These are phyloP conservation scores for Chaunax sp. DNA, from an alignment of 2,797 vertebrate species.

Conservation along the genomic window DNA sequence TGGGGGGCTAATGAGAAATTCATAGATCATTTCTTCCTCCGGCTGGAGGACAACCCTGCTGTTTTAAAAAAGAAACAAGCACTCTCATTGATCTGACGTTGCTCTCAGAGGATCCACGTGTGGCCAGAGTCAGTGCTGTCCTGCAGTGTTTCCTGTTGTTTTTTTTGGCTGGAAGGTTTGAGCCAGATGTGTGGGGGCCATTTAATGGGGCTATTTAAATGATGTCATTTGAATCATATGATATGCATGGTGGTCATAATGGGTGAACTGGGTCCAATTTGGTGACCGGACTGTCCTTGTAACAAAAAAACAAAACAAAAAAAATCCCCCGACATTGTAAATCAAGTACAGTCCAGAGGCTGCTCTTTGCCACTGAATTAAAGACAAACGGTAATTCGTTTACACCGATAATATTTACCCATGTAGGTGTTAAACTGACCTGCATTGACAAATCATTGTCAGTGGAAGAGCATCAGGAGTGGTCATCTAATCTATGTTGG, in stretches of 20 bases:
- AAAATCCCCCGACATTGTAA: not conserved
- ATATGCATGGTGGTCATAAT: not conserved
- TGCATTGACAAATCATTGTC: not conserved
- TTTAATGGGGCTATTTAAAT: slow-evolving; percentile 27
- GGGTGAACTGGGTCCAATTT: slow-evolving; percentile 3
- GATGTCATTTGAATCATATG: slow-evolving; percentile 3
- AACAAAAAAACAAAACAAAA: not conserved
- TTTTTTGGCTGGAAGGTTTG: slow-evolving; percentile 10
- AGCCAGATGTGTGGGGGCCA: slow-evolving; percentile 3
- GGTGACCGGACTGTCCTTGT: slow-evolving; percentile 10
- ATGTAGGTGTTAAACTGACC: slow-evolving; percentile 2
- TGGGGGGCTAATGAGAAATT: slow-evolving; percentile 80
- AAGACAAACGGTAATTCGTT: slow-evolving; percentile 6
- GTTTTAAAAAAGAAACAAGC: slow-evolving; percentile 46
- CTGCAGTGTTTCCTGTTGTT: slow-evolving; percentile 14
- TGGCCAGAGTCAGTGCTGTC: slow-evolving; percentile 32
- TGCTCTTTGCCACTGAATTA: not conserved
- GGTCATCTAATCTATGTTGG: slow-evolving; percentile 22
- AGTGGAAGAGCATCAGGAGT: slow-evolving; percentile 14
- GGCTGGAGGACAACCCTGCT: slow-evolving; percentile 65
- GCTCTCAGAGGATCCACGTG: slow-evolving; percentile 52
- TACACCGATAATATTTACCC: slow-evolving; percentile 7
- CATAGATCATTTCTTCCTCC: slow-evolving; percentile 77
- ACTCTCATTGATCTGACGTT: slow-evolving; percentile 67
- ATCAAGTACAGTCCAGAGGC: not conserved